phyloP scores from a whole-genome alignment of 2,888 invertebrate genomes.

The Tanypteryx hageni region DNA sequence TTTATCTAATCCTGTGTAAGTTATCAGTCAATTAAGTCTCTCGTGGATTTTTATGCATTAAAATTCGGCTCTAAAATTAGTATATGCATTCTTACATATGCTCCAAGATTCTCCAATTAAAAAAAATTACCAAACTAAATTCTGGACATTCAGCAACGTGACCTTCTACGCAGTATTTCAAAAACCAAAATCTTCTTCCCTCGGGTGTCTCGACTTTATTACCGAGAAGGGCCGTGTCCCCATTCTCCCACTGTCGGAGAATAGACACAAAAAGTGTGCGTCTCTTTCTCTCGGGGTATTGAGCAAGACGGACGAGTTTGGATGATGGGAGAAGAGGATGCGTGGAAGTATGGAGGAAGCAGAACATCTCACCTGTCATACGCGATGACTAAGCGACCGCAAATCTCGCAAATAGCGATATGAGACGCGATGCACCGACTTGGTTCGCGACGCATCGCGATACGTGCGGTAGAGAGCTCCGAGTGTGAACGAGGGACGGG shows the following conservation, averaged over 20 bases:
- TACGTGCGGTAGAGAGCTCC: not conserved
- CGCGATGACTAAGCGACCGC: constrained; percentile 1
- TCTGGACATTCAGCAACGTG: not conserved
- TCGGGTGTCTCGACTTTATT: no score
- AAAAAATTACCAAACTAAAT: not conserved
- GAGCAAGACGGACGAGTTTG: not conserved
- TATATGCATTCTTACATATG: no score
- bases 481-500: constrained; percentile 13
- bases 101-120: no score
- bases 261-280: not conserved
- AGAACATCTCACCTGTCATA: not conserved
- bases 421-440: constrained; percentile 1
- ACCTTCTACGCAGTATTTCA: no score
- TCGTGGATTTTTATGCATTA: no score
- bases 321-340: not conserved
- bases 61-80: no score
- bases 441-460: not conserved
- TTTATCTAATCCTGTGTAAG: no score
- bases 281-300: not conserved
- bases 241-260: not conserved
- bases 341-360: not conserved
- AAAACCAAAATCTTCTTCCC: no score
- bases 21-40: no score
- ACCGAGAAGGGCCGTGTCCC: not conserved
- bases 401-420: constrained; percentile 13